Base-by-base conservation (phyloP, 2,888 invertebrate genomes). In the Drosophila meridionalis region DNA sequence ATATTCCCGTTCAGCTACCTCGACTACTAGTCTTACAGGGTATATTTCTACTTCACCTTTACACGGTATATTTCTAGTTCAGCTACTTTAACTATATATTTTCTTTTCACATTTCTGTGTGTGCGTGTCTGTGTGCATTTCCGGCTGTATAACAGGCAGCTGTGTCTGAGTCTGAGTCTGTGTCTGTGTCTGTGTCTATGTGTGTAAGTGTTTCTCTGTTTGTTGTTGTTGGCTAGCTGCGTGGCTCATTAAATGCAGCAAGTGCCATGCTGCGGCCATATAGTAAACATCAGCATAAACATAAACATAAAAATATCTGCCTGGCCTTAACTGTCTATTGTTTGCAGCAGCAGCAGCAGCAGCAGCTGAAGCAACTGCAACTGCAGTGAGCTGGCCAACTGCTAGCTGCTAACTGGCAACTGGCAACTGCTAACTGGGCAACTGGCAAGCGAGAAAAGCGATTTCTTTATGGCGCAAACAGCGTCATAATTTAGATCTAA, bases 401-500 rank as follows among this genome's bases (percentile, higher is more conserved):
- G 61, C 58, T 50, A 47, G 47, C 58, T 66, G 61, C 12, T 20
- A 70, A 56, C 64, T 36, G 61, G 55, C 45, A 47, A 53, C 58
- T 66, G 61, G 9, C 32, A 58, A 60, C 62, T 67, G 50, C 48
- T 50, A 74, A 73, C 68, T 66, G 63, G 63, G 70, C 74, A 73
- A 61, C 70, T 67, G 73, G 52, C 66, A 73, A 72, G 43, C 56
- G 59, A 68, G 73, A 68, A 76, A 80, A 86, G 77, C 79, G 84
- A 88, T 89, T 86, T 89, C 89, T 91, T 91, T 91, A 90, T 89
- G 80, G 87, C 78, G 70, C 78, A 82, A 90, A 86, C 82, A 79
- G 81, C 84, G 82, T 91, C 87, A 91, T 91, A 91, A 89, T 84
- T 91, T 91, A 87, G 91, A 91, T 91, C 90, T 91, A 91, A 91